These are phyloP conservation scores for Chelonus insularis DNA, from an alignment of 1,140 invertebrate species.

Conservation along the genomic window DNA sequence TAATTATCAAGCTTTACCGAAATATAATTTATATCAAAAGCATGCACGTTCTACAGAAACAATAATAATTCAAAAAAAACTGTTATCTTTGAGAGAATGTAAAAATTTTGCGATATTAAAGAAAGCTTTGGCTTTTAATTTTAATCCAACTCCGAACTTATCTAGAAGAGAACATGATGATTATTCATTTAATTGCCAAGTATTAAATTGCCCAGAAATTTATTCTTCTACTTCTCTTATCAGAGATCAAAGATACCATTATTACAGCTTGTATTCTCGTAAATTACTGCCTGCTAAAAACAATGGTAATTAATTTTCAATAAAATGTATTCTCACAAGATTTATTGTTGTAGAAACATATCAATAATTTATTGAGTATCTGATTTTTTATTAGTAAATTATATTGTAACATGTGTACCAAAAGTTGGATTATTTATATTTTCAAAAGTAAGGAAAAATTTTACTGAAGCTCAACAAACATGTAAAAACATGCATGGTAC, in stretches of 20 bases:
- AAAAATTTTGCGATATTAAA: slow-evolving; percentile 61
- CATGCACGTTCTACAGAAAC: slow-evolving; percentile 43
- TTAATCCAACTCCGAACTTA: slow-evolving; percentile 47
- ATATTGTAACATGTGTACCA: slow-evolving; percentile 63
- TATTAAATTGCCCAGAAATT: slow-evolving; percentile 64
- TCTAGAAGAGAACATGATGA: slow-evolving; percentile 8
- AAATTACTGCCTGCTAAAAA: slow-evolving; percentile 33
- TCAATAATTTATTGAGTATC: neutral
- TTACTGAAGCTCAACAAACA: slow-evolving; percentile 56
- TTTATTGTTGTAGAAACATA: neutral
- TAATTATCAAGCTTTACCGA: slow-evolving; percentile 30
- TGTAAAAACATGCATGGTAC: slow-evolving; percentile 63
- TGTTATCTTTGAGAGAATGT: slow-evolving; percentile 57
- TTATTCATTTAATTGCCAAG: slow-evolving; percentile 30
- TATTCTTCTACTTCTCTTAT: slow-evolving; percentile 58
- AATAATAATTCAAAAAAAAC: slow-evolving; percentile 40
- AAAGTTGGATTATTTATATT: slow-evolving; percentile 65
- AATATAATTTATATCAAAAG: slow-evolving; percentile 43
- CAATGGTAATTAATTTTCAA: neutral
- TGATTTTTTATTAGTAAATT: slow-evolving; percentile 50
- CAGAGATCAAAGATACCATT: slow-evolving; percentile 62
- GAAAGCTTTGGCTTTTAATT: slow-evolving; percentile 68
- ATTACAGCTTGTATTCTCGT: slow-evolving; percentile 60
- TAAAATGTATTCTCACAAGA: neutral
- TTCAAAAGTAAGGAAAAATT: slow-evolving; percentile 59